Evolutionary conservation across 2,888 invertebrate genomes (phyloP).

Genomic region (Venustoraphidia nigricollis): DNA sequence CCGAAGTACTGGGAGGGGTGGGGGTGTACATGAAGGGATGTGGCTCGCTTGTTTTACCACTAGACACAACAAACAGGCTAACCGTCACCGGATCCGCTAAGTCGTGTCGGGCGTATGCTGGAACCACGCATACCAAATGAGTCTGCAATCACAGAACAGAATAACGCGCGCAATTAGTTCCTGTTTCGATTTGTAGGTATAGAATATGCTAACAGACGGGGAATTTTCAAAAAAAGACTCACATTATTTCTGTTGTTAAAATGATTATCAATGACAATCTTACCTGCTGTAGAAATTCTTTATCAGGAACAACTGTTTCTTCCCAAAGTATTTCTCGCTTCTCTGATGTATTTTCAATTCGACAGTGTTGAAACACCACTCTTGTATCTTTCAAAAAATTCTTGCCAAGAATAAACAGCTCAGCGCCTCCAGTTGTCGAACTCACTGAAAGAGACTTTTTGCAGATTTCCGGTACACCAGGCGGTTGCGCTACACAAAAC

Average conservation of each 20-base stretch:
- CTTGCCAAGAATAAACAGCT: constrained; percentile 78
- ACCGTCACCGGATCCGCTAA: constrained; percentile 55
- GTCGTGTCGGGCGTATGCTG: constrained; percentile 55
- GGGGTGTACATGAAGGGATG: constrained; percentile 74
- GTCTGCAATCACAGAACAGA: constrained; percentile 42
- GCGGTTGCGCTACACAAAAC: constrained; percentile 60
- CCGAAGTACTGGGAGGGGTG: constrained; percentile 13
- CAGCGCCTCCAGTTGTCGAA: constrained; percentile 64
- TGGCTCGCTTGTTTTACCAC: constrained; percentile 74
- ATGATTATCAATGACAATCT: constrained; percentile 5
- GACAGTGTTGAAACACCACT: constrained; percentile 54
- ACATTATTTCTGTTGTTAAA: not conserved
- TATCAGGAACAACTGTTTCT: constrained; percentile 68
- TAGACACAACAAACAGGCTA: constrained; percentile 65
- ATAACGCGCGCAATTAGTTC: not conserved
- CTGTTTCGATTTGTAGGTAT: no score
- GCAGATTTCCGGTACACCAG: constrained; percentile 82
- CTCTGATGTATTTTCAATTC: constrained; percentile 22
- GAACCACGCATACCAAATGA: constrained; percentile 75
- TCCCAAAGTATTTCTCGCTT: constrained; percentile 54
- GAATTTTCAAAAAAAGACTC: no score
- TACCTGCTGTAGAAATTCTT: constrained; percentile 78
- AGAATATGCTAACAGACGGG: no score
- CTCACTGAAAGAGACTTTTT: constrained; percentile 74
- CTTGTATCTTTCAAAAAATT: constrained; percentile 84